Base-by-base conservation (phyloP, 2,113 vertebrate genomes). In the Tachysurus vachellii region DNA sequence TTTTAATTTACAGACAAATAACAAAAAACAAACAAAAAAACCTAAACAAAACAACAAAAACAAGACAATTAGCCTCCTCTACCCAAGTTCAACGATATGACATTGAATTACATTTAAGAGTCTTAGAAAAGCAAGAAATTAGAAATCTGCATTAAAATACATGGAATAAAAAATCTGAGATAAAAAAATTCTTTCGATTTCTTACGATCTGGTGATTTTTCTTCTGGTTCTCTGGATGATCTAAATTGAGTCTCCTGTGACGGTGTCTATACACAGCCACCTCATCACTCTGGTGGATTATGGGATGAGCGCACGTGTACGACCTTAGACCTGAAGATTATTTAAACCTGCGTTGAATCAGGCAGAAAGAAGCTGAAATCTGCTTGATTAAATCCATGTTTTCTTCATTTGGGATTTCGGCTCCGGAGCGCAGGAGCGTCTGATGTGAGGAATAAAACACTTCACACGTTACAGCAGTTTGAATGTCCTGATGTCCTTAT, bases 371-470 rank as follows among this genome's bases (percentile, higher is more conserved):
- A 89, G 28, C 90, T 82, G 81, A 94, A 94, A 91, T 90, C 92
- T 81, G 53, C 86, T 91, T 95, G 93, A 95, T 95, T 95, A 91
- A 94, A 93, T 50, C 47, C 47, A 50, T 93, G 5, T 19, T 70
- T 70, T 70, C 14, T 36, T 28, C 2, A 17, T 70, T 70, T 19
- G 2, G 5, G 28, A 36, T 17, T 16, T 17, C 66, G 36, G 66
- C 28, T 70, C 31, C 36, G 47, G 47, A 50, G 47, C 8, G 66
- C 2, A 8, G 66, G 28, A 36, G 31, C 36, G 28, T 70, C 66
- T 16, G 61, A 11, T 4, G 26, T 64, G 62, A 64, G 62, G 62
- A 64, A 64, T 12, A 17, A 36, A 70, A 70, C 16, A 70, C 28
- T 68, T 14, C 14, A 16, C 13, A 4, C 0, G 28, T 68, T 68